Evolutionary conservation across 2,888 invertebrate genomes (phyloP).

Genomic region (Coremacera marginata): DNA sequence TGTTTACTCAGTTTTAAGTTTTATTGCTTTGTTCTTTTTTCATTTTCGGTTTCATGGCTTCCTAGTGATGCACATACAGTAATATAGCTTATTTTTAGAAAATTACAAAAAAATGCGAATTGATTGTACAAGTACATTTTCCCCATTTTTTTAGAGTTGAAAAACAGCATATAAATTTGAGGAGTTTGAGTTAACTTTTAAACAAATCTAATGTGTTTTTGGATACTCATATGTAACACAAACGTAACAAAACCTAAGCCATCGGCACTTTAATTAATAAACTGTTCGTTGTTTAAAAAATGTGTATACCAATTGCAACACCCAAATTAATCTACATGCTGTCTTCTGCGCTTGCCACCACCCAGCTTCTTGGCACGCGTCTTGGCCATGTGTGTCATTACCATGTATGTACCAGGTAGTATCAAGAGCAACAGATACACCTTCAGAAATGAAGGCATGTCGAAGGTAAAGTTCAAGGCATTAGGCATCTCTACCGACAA

Average conservation of each 20-base stretch:
- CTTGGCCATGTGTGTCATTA: constrained; percentile 89
- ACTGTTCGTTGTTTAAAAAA: no score
- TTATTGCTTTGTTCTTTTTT: background rate
- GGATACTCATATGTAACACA: background rate
- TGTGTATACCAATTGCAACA: background rate
- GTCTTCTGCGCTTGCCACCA: constrained; percentile 57
- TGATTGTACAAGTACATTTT: background rate
- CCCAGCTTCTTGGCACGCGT: constrained; percentile 78
- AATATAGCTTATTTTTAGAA: background rate
- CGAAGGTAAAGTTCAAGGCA: constrained; percentile 86
- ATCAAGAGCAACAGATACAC: constrained; percentile 82
- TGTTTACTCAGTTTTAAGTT: background rate
- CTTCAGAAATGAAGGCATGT: constrained; percentile 84
- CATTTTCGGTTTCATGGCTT: background rate
- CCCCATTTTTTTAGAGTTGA: background rate
- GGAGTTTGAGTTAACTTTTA: background rate
- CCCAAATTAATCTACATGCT: constrained; percentile 27
- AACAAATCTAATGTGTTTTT: background rate
- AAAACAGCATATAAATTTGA: background rate
- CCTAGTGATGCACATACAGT: background rate
- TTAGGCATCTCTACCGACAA: constrained; percentile 87
- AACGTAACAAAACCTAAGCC: background rate
- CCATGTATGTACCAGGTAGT: constrained; percentile 80
- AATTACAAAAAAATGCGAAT: no score
- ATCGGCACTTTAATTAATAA: no score